phyloP scores from a whole-genome alignment of 37 sponge, comb jelly and placozoan genomes.

The Cladorhizidae sp. region DNA sequence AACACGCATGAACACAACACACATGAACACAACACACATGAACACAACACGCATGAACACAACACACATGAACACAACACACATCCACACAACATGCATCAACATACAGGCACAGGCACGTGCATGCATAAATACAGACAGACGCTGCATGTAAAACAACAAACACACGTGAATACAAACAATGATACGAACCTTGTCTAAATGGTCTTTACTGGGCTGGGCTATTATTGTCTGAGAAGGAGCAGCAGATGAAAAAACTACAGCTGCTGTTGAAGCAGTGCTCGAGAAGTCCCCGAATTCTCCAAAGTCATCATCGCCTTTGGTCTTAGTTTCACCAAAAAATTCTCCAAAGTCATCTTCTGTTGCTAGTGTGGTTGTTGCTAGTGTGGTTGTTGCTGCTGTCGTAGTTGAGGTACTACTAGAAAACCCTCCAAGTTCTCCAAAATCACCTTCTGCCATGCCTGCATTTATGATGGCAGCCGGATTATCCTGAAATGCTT shows the following conservation, averaged over 20 bases:
- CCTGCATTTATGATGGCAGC: not conserved
- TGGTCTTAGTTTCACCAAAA: not conserved
- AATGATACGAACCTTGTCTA: not conserved
- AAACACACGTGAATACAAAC: not conserved
- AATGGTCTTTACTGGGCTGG: not conserved
- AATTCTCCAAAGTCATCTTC: conserved; percentile 43
- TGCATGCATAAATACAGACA: too few relatives aligned
- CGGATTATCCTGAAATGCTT: conserved; percentile 22
- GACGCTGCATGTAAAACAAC: too few relatives aligned
- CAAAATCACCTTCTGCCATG: conserved; percentile 22
- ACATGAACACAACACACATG: not conserved
- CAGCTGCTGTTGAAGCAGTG: not conserved
- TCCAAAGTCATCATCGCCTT: not conserved
- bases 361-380: not conserved
- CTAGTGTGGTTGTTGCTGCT: not conserved
- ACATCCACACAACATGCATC: too few relatives aligned
- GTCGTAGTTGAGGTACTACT: not conserved
- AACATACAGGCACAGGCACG: too few relatives aligned
- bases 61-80: too few relatives aligned
- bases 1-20: not conserved
- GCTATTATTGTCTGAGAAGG: not conserved
- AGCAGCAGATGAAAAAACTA: too few relatives aligned
- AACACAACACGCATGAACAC: not conserved
- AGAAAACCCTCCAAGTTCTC: conserved; percentile 16
- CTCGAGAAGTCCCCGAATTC: conserved; percentile 25